Percentiles rank a stretch among this genome's conserved stretches.
These are phyloP conservation scores for Passer montanus DNA, from an alignment of 2,113 vertebrate genomes.

Conservation along the genomic window DNA sequence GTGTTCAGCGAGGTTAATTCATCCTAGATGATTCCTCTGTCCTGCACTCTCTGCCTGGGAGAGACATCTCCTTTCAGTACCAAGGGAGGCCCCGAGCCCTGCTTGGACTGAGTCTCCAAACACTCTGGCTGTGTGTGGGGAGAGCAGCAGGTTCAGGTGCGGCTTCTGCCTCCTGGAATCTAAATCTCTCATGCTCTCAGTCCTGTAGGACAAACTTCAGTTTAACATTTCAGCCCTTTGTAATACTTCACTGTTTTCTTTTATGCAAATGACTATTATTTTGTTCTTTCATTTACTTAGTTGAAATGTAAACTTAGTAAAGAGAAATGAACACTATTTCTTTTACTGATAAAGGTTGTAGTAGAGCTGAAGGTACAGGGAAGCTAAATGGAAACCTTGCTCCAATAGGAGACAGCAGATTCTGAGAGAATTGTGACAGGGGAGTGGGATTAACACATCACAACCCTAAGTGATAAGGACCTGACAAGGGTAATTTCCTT, in stretches of 20 bases:
- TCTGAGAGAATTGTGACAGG: not conserved
- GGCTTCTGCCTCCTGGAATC: not conserved
- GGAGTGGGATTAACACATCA: slow-evolving; percentile 13
- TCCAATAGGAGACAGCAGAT: not conserved
- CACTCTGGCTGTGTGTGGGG: not conserved
- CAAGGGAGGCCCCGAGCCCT: not conserved
- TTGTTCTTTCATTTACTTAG: not conserved
- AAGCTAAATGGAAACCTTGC: not conserved
- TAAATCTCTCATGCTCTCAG: not conserved
- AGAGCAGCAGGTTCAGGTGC: not conserved
- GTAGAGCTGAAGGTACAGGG: not conserved
- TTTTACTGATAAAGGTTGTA: not conserved
- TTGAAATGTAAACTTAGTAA: not conserved
- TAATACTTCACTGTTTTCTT: not conserved
- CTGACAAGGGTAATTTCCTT: slow-evolving; percentile 29
- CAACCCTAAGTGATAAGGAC: slow-evolving; percentile 2
- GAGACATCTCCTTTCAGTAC: not conserved
- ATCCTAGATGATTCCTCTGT: not conserved
- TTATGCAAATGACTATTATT: not conserved
- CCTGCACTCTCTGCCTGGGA: not conserved
- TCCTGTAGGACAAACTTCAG: not conserved
- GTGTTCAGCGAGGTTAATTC: not conserved
- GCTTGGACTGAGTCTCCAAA: not conserved
- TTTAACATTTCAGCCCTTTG: not conserved
- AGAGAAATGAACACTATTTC: not conserved